Conservation (phyloP, 2,113 vertebrate genomes). For the Cacatua alba region DNA sequence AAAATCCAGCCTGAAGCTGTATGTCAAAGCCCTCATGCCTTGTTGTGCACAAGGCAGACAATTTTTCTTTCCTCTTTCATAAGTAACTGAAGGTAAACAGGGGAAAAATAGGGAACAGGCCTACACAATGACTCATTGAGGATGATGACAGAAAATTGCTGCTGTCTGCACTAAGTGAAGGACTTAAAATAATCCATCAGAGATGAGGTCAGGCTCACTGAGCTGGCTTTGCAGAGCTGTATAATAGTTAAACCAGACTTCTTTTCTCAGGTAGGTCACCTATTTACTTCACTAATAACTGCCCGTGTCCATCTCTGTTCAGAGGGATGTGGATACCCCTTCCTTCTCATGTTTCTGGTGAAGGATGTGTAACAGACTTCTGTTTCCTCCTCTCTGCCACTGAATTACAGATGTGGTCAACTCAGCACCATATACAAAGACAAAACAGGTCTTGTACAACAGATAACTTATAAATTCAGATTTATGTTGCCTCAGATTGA, state of each 20-base stretch:
- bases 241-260: constrained; percentile 25
- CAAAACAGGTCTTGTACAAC: background rate
- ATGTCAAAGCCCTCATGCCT: background rate
- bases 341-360: background rate
- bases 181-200: constrained; percentile 45
- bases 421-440: background rate
- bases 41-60: constrained; percentile 4
- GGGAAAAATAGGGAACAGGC: constrained; percentile 16
- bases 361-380: background rate
- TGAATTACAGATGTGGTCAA: background rate
- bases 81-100: constrained; percentile 53
- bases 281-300: constrained; percentile 1
- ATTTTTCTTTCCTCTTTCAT: constrained; percentile 49
- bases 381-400: background rate
- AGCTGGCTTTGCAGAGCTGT: constrained; percentile 18
- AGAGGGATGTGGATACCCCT: background rate
- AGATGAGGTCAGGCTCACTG: background rate
- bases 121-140: background rate
- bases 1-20: no score
- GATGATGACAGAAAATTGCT: constrained; percentile 59
- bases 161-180: constrained; percentile 39
- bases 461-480: background rate
- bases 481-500: background rate
- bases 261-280: constrained; percentile 31
- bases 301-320: background rate